Conservation (phyloP, 2,888 invertebrate genomes). For the Hirudinaria manillensis region DNA sequence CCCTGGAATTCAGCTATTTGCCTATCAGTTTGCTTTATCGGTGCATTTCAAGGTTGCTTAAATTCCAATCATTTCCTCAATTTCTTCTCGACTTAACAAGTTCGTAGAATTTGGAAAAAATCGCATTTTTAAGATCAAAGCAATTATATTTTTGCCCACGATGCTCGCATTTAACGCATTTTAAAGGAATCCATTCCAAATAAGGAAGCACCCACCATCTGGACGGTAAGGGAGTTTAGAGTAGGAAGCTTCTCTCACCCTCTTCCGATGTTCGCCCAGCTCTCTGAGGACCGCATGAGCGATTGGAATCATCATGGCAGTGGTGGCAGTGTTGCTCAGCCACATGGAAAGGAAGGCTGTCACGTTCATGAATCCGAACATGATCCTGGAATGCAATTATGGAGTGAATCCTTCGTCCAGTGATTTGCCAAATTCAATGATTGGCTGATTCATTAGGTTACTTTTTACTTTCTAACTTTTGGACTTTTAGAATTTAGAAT, state of each 20-base stretch:
- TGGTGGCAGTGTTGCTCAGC: constrained; percentile 84
- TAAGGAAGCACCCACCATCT: not conserved
- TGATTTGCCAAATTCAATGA: not conserved
- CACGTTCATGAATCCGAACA: constrained; percentile 78
- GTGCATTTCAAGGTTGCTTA: too few species aligned
- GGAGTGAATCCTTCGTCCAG: not conserved
- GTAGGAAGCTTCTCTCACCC: constrained; percentile 26
- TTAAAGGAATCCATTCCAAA: not conserved
- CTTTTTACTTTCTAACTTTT: not conserved
- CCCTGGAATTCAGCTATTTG: too few species aligned
- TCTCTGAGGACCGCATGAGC: constrained; percentile 60
- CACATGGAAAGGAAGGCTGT: constrained; percentile 93
- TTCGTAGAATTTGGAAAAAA: too few species aligned
- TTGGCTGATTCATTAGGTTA: not conserved
- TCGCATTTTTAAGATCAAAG: not conserved
- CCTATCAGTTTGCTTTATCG: too few species aligned
- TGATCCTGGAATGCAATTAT: constrained; percentile 56
- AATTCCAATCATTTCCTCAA: too few species aligned
- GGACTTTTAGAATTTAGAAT: not conserved
- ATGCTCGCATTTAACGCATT: not conserved
- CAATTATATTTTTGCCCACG: not conserved
- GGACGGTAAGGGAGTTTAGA: constrained; percentile 15
- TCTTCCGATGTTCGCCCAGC: constrained; percentile 50
- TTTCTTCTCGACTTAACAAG: too few species aligned
- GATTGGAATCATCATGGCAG: constrained; percentile 52